Evolutionary conservation across 2,888 invertebrate genomes (phyloP).

Genomic region (Philaethria dido): DNA sequence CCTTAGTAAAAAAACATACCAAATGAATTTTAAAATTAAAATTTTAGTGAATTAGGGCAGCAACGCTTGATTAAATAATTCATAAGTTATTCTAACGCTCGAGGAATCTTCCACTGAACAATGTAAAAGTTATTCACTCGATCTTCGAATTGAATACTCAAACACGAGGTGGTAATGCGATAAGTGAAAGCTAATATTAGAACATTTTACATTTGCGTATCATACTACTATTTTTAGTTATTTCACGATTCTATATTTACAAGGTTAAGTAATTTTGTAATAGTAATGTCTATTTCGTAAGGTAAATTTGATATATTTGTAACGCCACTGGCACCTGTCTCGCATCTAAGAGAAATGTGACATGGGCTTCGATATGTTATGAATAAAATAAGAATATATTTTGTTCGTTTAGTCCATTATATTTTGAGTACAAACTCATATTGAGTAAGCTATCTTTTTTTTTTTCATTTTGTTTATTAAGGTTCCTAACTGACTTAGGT

Average conservation of each 20-base stretch:
- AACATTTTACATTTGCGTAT: conserved; percentile 46
- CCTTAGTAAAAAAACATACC: no score
- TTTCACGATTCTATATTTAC: conserved; percentile 1
- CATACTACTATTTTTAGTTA: conserved; percentile 45
- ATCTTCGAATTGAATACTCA: conserved; percentile 44
- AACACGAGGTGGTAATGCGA: conserved; percentile 47
- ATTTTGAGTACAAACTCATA: neutral
- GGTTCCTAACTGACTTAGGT: no score
- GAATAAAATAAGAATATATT: neutral
- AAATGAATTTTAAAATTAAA: neutral
- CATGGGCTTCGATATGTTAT: neutral
- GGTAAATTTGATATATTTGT: neutral
- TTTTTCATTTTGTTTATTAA: no score
- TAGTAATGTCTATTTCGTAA: neutral
- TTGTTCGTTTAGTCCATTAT: neutral
- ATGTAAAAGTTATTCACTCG: conserved; percentile 42
- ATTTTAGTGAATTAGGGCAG: neutral
- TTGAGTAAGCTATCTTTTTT: neutral
- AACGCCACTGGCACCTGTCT: neutral
- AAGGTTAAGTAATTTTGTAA: neutral
- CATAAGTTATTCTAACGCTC: conserved; percentile 19
- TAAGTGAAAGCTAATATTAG: conserved; percentile 51
- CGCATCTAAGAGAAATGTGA: neutral
- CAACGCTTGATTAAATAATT: conserved; percentile 27
- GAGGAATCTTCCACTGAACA: conserved; percentile 59